phyloP scores from a whole-genome alignment of 2,888 invertebrate genomes.

The Sinhomidia bicolor region DNA sequence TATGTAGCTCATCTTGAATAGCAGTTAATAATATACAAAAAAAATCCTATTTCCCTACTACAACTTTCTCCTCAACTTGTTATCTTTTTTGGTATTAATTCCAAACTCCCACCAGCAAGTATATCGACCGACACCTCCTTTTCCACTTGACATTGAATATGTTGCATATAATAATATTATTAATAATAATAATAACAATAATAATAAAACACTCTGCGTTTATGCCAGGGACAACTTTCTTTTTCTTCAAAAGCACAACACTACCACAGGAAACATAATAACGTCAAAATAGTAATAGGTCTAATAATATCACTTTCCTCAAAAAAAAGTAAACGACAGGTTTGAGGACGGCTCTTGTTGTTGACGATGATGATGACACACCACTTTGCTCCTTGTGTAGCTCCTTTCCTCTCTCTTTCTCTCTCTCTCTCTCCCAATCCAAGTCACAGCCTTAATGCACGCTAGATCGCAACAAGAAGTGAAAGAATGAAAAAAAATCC shows the following conservation, averaged over 20 bases:
- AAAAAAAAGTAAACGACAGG: constrained; percentile 1
- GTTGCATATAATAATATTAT: no score
- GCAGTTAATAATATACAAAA: constrained; percentile 1
- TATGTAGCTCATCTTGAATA: constrained; percentile 62
- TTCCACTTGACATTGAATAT: background rate
- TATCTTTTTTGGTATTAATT: constrained; percentile 14
- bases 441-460: background rate
- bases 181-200: no score
- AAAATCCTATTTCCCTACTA: background rate
- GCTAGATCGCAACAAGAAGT: background rate
- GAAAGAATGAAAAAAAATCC: constrained; percentile 56
- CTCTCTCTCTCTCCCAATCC: background rate
- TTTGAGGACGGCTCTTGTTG: background rate
- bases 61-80: constrained; percentile 28
- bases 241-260: constrained; percentile 4
- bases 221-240: background rate
- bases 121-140: background rate
- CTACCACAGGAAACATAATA: constrained; percentile 35
- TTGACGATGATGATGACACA: background rate
- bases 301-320: constrained; percentile 36
- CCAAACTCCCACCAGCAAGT: background rate
- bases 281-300: constrained; percentile 25
- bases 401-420: background rate
- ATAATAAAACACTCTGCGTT: no score
- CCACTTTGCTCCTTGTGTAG: background rate